Evolutionary conservation across 2,888 invertebrate genomes (phyloP).

Genomic region (Epinotia ramella): DNA sequence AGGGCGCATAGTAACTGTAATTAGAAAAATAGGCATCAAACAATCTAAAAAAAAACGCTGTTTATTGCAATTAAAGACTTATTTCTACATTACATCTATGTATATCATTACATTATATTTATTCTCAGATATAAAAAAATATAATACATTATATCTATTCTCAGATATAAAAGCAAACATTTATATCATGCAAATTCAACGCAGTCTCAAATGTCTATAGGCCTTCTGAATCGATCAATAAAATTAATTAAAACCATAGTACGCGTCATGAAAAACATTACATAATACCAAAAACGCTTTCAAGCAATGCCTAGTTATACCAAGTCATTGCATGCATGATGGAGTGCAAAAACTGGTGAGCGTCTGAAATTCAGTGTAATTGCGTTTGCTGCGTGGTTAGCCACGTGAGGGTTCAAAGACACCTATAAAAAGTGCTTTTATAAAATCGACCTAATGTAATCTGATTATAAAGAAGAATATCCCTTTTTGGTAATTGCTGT

Average conservation of each 20-base stretch:
- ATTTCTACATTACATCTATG: conserved; percentile 1
- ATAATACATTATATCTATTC: no score
- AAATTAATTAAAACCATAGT: no score
- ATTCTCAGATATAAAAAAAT: no score
- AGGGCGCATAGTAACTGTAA: not conserved
- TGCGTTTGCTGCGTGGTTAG: conserved; percentile 16
- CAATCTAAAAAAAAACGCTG: not conserved
- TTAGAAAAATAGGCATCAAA: not conserved
- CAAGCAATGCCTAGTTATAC: conserved; percentile 1
- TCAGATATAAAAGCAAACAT: no score
- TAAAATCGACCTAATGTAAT: conserved; percentile 11
- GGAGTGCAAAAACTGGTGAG: not conserved
- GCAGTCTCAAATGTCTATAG: no score
- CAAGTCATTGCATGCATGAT: conserved; percentile 26
- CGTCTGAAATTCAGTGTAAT: conserved; percentile 24
- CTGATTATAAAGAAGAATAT: conserved; percentile 12
- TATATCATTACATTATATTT: not conserved
- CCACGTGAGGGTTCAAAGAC: conserved; percentile 33
- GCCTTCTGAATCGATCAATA: no score
- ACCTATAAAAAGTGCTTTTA: not conserved
- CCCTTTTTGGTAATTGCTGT: not conserved
- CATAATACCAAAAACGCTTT: conserved; percentile 15
- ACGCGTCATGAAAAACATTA: conserved; percentile 32
- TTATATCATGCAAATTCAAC: no score
- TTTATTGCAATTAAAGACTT: no score